A percentile compares a stretch with the other conserved stretches of the same genome.
phyloP scores from a whole-genome alignment of 2,888 invertebrate genomes.

The Latheticus oryzae region DNA sequence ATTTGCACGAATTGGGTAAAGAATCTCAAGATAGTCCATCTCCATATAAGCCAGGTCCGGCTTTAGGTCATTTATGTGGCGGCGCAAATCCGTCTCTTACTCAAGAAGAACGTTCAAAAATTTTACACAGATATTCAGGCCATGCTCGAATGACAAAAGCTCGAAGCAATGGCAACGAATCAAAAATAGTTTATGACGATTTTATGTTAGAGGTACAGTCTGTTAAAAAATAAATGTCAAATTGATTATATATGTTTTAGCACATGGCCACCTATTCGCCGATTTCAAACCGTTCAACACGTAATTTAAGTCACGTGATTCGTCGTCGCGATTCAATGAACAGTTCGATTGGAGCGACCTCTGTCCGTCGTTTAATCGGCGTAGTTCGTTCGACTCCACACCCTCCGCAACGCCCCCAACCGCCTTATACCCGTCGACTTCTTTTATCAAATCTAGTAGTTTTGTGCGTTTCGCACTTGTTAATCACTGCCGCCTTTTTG shows the following conservation, averaged over 20 bases:
- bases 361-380: constrained; percentile 79
- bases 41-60: constrained; percentile 51
- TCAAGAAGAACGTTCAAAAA: constrained; percentile 57
- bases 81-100: constrained; percentile 53
- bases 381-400: constrained; percentile 63
- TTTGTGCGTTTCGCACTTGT: constrained; percentile 71
- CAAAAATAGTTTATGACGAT: constrained; percentile 59
- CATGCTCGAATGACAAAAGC: constrained; percentile 59
- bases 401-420: constrained; percentile 46
- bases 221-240: background rate
- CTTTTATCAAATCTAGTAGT: constrained; percentile 69
- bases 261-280: constrained; percentile 71
- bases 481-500: constrained; percentile 74
- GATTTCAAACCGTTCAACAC: constrained; percentile 69
- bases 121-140: constrained; percentile 57
- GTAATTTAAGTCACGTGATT: constrained; percentile 62
- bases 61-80: constrained; percentile 58
- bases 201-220: constrained; percentile 56
- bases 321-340: constrained; percentile 77
- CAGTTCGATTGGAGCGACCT: constrained; percentile 81
- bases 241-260: constrained; percentile 44
- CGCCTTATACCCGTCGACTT: constrained; percentile 67
- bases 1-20: constrained; percentile 72
- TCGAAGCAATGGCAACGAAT: constrained; percentile 57
- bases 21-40: constrained; percentile 44